These are phyloP conservation scores for Poeciliopsis turrubarensis DNA, from an alignment of 2,113 vertebrate genomes.

Conservation along the genomic window DNA sequence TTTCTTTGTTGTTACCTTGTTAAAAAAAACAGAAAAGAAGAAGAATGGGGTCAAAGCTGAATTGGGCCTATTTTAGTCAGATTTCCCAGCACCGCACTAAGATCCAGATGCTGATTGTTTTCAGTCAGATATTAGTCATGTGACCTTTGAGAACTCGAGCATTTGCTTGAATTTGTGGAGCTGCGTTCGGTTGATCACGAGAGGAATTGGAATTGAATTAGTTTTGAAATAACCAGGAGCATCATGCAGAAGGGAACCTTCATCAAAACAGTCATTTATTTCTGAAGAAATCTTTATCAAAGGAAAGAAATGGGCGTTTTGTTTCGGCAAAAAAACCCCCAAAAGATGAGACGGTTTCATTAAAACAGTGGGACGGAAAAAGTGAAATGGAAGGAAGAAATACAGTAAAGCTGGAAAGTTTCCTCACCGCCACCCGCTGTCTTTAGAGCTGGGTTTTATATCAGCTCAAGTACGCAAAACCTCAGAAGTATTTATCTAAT, in stretches of 20 bases:
- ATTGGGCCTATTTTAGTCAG: background rate
- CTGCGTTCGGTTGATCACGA: background rate
- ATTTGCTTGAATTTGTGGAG: background rate
- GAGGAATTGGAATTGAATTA: conserved; percentile 1
- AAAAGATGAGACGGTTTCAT: background rate
- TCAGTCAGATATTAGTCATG: background rate
- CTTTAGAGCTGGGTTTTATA: conserved; percentile 2
- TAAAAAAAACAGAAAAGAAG: background rate
- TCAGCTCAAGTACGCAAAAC: background rate
- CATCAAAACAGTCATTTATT: background rate
- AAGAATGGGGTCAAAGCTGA: background rate
- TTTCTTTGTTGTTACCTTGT: background rate
- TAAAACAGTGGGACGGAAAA: background rate
- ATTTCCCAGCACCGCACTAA: background rate
- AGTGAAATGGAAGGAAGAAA: background rate
- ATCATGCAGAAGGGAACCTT: background rate
- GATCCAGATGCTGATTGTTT: too few species aligned
- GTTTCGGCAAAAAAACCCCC: background rate
- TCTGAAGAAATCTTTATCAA: background rate
- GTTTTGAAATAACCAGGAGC: background rate
- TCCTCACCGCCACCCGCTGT: background rate
- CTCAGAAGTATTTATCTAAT: conserved; percentile 43
- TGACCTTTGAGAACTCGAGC: background rate
- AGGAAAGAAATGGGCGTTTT: background rate
- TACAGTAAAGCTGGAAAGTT: background rate